Conservation (phyloP, 1,140 invertebrate genomes). For the Tenebrio molitor region DNA sequence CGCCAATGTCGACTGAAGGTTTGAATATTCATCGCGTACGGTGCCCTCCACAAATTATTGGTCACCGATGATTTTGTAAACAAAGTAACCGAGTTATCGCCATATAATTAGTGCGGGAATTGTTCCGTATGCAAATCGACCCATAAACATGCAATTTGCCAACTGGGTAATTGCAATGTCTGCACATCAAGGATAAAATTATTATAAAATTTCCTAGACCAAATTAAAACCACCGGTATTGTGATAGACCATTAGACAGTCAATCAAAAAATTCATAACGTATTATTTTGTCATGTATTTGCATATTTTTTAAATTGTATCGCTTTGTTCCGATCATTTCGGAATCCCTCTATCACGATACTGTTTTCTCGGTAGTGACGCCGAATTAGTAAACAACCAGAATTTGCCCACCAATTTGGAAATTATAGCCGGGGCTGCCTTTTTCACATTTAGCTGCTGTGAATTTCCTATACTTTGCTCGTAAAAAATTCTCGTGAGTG, state of each 20-base stretch:
- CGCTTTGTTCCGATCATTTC: constrained; percentile 20
- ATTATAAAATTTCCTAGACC: constrained; percentile 39
- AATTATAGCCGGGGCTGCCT: constrained; percentile 18
- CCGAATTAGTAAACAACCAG: constrained; percentile 28
- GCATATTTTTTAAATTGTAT: constrained; percentile 45
- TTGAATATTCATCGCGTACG: background rate
- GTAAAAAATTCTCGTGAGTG: too few relatives aligned
- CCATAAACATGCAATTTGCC: constrained; percentile 28
- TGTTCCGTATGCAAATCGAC: constrained; percentile 19
- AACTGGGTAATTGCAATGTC: constrained; percentile 29
- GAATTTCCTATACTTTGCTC: background rate
- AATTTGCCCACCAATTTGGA: constrained; percentile 20
- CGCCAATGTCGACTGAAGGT: background rate
- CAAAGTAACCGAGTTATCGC: background rate
- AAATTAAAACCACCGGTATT: constrained; percentile 20
- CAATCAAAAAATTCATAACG: constrained; percentile 45
- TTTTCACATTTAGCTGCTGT: background rate
- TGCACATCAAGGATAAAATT: constrained; percentile 33
- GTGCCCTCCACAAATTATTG: too few relatives aligned
- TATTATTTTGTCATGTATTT: constrained; percentile 44
- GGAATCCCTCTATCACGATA: constrained; percentile 33
- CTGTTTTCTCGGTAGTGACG: constrained; percentile 26
- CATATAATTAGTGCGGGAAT: constrained; percentile 19
- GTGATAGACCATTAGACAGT: constrained; percentile 41
- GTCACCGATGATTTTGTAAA: too few relatives aligned